Base-by-base conservation (phyloP, 2,797 vertebrate genomes). In the Anableps anableps region DNA sequence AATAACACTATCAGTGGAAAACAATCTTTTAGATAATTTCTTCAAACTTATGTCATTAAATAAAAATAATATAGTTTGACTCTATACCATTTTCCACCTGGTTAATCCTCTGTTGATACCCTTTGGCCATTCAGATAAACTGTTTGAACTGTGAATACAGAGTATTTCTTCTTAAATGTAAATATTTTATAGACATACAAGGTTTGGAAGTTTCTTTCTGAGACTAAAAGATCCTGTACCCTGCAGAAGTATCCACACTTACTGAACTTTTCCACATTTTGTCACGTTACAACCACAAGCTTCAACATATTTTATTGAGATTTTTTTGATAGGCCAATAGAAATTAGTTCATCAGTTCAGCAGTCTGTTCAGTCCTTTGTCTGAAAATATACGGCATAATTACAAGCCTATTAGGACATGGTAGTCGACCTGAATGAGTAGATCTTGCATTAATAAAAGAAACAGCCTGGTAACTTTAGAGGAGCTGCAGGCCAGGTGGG, bases 121-220 rank as follows among this genome's bases (percentile, higher is more conserved):
- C 34, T 58, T 16, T 81, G 75, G 78, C 84, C 55, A 77, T 73
- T 84, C 72, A 74, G 45, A 77, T 86, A 81, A 77, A 88, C 82
- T 76, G 72, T 85, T 78, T 68, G 21, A 23, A 41, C 10, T 41
- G 21, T 41, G 62, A 19, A 21, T 10, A 9, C 11, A 34, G 5
- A 8, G 7, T 1, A 34, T 17, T 62, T 66, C 4, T 68, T 9
- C 36, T 68, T 26, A 68, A 41, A 68, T 38, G 17, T 26, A 8
- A 68, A 38, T 1, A 11, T 11, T 41, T 68, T 68, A 19, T 36
- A 23, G 21, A 53, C 21, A 4, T 23, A 23, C 6, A 53, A 5
- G 51, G 6, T 53, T 26, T 51, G 19, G 17, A 51, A 51, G 51
- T 21, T 53, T 53, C 21, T 53, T 53, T 53, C 51, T 53, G 6